Base-by-base conservation (phyloP, 2,113 vertebrate genomes). In the Aspidoscelis tigris region DNA sequence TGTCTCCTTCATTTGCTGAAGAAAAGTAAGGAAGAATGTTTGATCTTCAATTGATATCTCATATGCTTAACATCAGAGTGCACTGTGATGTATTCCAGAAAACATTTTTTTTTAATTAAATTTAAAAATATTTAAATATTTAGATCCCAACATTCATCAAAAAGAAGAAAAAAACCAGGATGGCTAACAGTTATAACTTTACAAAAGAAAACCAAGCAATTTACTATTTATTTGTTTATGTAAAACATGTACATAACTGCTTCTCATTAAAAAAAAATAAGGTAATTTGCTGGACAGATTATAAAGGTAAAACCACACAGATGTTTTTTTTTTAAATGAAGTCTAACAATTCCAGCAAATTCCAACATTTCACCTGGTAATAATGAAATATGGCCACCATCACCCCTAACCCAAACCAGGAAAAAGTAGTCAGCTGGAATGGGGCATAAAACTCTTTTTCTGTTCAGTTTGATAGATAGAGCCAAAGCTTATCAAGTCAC, bases 311-410 rank as follows among this genome's bases (percentile, higher is more conserved):
- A 58, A 58, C 55, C 55, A 58, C 10, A 58, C 9, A 58, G 55
- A 8, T 10, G 55, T 58, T 58, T 84, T 90, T 89, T 83, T 70
- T 88, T 64, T 69, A 81, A 91, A 64, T 81, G 79, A 73, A 71
- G 26, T 18, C 86, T 88, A 84, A 91, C 81, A 71, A 84, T 61
- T 33, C 90, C 78, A 85, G 22, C 26, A 47, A 91, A 87, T 76
- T 78, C 73, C 80, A 85, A 10, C 47, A 69, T 92, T 90, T 88
- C 87, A 90, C 65, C 69, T 88, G 69, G 24, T 71, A 86, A 86
- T 83, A 83, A 76, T 79, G 80, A 79, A n/a, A 53, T 83, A 76
- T 88, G 78, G 81, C 81, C 47, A 50, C 5, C 47, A 50, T 6
- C 47, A 50, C 47, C 47, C 47, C 47, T 2, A 50, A 50, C 8